A percentile compares a stretch with the other conserved stretches of the same genome.
Conservation (phyloP, 2,113 vertebrate species). For the Rutilus rutilus region DNA sequence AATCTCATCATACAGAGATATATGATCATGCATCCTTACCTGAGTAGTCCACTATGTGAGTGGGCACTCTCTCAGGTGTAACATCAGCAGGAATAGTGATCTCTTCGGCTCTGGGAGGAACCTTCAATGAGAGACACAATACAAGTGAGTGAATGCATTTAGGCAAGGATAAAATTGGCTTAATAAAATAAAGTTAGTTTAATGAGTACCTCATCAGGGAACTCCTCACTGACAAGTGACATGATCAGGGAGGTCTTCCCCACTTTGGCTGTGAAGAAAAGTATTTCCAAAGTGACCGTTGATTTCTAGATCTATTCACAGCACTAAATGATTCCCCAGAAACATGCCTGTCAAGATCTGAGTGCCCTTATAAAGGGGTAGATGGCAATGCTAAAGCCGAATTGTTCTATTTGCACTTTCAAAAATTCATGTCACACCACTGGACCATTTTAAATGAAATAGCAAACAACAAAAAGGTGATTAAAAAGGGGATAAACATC, state of each 20-base stretch:
- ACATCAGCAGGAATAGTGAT: conserved; percentile 98
- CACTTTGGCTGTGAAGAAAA: conserved; percentile 89
- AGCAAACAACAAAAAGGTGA: neutral
- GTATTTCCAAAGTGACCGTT: neutral
- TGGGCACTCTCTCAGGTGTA: conserved; percentile 96
- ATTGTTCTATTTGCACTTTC: neutral
- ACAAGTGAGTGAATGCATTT: neutral
- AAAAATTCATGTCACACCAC: neutral
- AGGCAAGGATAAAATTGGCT: neutral
- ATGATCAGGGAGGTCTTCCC: conserved; percentile 98
- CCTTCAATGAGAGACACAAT: conserved; percentile 72
- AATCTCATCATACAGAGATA: too few relatives aligned
- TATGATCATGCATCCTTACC: conserved; percentile 71
- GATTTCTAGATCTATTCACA: neutral
- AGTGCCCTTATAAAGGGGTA: neutral
- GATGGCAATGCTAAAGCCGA: neutral
- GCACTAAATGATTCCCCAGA: neutral
- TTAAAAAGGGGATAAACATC: neutral
- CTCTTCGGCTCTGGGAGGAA: conserved; percentile 94
- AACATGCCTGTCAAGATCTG: neutral
- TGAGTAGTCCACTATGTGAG: conserved; percentile 98
- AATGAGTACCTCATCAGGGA: conserved; percentile 92
- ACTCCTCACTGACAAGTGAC: conserved; percentile 99
- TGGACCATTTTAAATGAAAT: neutral
- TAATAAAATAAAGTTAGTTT: neutral